Conservation (phyloP, 2,888 invertebrate genomes). For the Actias luna region DNA sequence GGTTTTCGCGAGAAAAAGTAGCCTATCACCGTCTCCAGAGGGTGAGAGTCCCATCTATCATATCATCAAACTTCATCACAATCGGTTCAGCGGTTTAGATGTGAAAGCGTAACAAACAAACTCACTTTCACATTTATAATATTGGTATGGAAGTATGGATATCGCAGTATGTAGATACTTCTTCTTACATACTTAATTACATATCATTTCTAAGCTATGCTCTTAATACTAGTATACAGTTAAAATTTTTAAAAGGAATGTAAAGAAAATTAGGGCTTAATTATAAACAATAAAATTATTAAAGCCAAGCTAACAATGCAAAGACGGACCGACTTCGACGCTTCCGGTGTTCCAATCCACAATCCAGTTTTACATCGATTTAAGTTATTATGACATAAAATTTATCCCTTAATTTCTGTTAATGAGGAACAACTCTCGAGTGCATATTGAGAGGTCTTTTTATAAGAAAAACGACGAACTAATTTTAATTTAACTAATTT, state of each 20-base stretch:
- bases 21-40: no score
- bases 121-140: no score
- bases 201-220: neutral
- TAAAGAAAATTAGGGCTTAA: constrained; percentile 31
- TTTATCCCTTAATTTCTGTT: constrained; percentile 51
- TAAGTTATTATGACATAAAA: constrained; percentile 65
- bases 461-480: constrained; percentile 34
- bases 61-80: no score
- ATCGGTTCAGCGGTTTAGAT: no score
- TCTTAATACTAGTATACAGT: neutral
- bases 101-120: no score
- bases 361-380: constrained; percentile 45
- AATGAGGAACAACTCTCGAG: constrained; percentile 42
- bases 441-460: constrained; percentile 48
- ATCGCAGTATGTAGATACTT: no score
- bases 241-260: neutral
- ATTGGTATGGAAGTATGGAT: no score
- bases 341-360: constrained; percentile 37
- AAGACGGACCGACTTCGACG: constrained; percentile 31
- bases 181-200: no score
- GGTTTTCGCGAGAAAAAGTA: no score
- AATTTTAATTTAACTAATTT: constrained; percentile 13
- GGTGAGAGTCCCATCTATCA: no score
- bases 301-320: constrained; percentile 28
- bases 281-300: constrained; percentile 50